Evolutionary conservation across 2,888 invertebrate genomes (phyloP), one percentile per base, ranked within the genome.

Genomic region (Arge pagana): DNA sequence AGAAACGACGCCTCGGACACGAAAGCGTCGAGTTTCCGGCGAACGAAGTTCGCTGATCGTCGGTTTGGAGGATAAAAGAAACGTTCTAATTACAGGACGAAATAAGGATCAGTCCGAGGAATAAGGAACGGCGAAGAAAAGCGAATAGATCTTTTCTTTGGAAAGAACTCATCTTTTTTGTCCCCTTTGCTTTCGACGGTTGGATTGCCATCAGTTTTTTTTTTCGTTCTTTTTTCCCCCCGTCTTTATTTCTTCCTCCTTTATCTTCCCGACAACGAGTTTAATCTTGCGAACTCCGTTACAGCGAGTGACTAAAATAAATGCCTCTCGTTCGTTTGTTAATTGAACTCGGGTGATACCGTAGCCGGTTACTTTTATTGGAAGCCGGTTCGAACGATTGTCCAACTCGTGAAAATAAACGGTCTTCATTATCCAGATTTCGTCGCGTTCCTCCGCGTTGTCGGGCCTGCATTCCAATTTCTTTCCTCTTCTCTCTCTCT

Each of bases 201-300:
- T n/a, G n/a, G n/a, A n/a, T n/a, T n/a, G n/a, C n/a, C n/a, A n/a
- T n/a, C n/a, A n/a, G n/a, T n/a, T n/a, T n/a, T n/a, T n/a, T n/a
- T n/a, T n/a, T n/a, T n/a, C n/a, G 23, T 15, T 45, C 16, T 33
- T 30, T 36, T 6, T 16, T 26, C 3, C 15, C 5, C 16, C n/a
- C n/a, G n/a, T n/a, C 23, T 13, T 26, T 33, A 33, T 33, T 21
- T 33, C 45, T 23, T 45, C 45, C n/a, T 23, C n/a, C 23, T 33
- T 45, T 45, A 33, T 45, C 35, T 21, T 45, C 33, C 30, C 33
- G 10, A 23, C 13, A 28, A 19, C 42, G 43, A 56, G 49, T 56
- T 57, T 57, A 59, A 55, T 59, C 55, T 59, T 52, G 55, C 52
- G 48, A 53, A 57, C 53, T 53, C 33, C 42, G 39, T 52, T 40